phyloP scores from a whole-genome alignment of 2,113 vertebrate species.

The Urocynchramus pylzowi region DNA sequence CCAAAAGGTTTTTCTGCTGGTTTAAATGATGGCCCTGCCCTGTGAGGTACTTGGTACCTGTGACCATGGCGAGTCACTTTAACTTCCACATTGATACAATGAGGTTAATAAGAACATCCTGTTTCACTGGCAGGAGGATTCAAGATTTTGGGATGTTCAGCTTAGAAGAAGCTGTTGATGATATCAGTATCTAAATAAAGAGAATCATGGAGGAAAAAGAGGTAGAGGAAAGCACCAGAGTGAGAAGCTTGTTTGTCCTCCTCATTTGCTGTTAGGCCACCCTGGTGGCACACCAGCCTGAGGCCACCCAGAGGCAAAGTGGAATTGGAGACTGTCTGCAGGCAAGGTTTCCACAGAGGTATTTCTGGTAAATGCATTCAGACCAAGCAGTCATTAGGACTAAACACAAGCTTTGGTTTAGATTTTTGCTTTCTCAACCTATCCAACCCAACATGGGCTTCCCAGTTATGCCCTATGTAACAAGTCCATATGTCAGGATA shows the following conservation, averaged over 20 bases:
- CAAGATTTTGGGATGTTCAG: not conserved
- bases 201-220: not conserved
- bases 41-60: not conserved
- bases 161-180: not conserved
- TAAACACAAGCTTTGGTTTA: not conserved
- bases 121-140: not conserved
- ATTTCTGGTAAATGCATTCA: not conserved
- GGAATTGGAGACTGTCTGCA: not conserved
- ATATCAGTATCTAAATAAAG: not conserved
- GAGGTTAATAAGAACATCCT: not conserved
- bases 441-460: not conserved
- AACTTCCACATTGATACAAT: not conserved
- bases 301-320: not conserved
- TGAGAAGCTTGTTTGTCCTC: not conserved
- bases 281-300: not conserved
- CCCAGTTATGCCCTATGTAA: not conserved
- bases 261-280: not conserved
- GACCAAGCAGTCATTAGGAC: not conserved
- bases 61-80: not conserved
- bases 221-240: not conserved
- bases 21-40: not conserved
- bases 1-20: not conserved
- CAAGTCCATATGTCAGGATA: not conserved
- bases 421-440: not conserved
- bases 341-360: not conserved